phyloP scores from a whole-genome alignment of 2,113 vertebrate genomes.

The Cyphomyrus discorhynchus region DNA sequence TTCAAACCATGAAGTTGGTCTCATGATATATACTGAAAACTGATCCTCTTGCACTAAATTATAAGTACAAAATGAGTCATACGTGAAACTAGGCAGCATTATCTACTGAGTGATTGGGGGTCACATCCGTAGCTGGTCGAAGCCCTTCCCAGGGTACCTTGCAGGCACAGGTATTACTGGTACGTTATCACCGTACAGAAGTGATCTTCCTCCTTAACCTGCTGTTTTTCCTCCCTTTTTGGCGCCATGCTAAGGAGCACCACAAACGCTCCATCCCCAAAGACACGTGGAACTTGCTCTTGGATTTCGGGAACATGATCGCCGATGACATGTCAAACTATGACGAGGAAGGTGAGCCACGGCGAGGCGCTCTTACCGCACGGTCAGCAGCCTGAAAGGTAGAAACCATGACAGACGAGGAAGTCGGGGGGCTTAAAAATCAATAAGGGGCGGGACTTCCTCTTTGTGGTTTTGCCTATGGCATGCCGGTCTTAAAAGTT shows the following conservation, averaged over 20 bases:
- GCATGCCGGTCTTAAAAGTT: not conserved
- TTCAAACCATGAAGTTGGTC: not conserved
- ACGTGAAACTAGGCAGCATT: not conserved
- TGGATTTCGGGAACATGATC: constrained; percentile 94
- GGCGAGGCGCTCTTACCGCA: not conserved
- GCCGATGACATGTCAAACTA: constrained; percentile 96
- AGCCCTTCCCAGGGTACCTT: not conserved
- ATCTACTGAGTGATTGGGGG: not conserved
- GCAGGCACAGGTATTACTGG: not conserved
- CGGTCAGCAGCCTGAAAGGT: not conserved
- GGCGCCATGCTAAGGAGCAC: constrained; percentile 67
- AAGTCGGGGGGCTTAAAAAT: not conserved
- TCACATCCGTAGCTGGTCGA: not conserved
- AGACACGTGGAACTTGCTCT: constrained; percentile 92
- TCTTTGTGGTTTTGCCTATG: not conserved
- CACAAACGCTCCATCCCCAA: constrained; percentile 94
- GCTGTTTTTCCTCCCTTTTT: constrained; percentile 45
- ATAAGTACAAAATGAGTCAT: not conserved
- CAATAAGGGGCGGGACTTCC: not conserved
- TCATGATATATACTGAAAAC: not conserved
- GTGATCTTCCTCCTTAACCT: not conserved
- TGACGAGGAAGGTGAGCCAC: constrained; percentile 82
- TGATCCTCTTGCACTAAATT: not conserved
- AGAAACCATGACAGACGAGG: not conserved
- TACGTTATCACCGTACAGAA: not conserved